Base-by-base conservation (phyloP, 2,888 invertebrate species). In the Tubulanus polymorphus region DNA sequence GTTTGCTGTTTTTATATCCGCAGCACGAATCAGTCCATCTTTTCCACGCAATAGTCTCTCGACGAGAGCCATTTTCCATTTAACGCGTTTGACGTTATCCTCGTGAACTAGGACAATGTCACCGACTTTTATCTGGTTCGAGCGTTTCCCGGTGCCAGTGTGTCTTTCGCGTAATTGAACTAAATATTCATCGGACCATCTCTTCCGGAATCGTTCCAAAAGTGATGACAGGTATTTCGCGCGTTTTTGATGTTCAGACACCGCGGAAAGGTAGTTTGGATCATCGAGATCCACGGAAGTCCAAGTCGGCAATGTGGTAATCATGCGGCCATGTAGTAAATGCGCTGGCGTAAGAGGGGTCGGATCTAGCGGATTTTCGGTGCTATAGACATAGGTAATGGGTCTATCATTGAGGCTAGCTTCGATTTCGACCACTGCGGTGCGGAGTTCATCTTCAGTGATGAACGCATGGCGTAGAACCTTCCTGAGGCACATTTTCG, bases 301-400 rank as follows among this genome's bases (percentile, higher is more conserved):
- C 25, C 29, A 32, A 3, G 48, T 32, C 25, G 49, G 54, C 12
- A 54, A 27, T 5, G 20, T 25, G n/a, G 15, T 2, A 23, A 54
- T n/a, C n/a, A 25, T 8, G 8, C 50, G 15, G 12, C 54, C 50
- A 51, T 37, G 48, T 8, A 54, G 5, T 15, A 54, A 37, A 15
- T 51, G 15, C 10, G 48, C 37, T 26, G 54, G 50, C 15, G 54
- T 54, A n/a, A 54, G 25, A n/a, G 54, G 54, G 47, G 53, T 37
- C 3, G 41, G 27, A 37, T 60, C 57, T 12, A 29, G 29, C 10
- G 20, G 15, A 30, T 55, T 56, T 26, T 54, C 49, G n/a, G 25
- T 32, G 23, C 23, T 23, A 8, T 23, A 18, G 3, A 41, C 25
- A 27, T 27, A 48, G 18, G 48, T 48, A 20, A 23, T 15, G 20